Conservation (phyloP, 35 echinoderm and acorn worm species). For the Diadema setosum region DNA sequence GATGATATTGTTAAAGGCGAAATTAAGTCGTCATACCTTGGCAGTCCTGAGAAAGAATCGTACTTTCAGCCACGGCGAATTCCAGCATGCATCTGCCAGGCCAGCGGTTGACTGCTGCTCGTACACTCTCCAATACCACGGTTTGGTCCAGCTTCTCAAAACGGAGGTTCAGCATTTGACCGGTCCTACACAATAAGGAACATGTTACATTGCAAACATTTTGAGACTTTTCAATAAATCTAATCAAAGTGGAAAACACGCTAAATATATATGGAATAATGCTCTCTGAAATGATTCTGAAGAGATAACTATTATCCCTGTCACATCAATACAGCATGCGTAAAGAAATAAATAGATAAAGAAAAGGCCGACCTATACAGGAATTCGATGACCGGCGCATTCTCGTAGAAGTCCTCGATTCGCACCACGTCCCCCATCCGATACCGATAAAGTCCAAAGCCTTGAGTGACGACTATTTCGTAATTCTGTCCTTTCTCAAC, state of each 20-base stretch:
- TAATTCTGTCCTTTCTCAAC: neutral
- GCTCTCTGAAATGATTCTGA: too few relatives aligned
- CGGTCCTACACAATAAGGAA: too few relatives aligned
- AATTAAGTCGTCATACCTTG: neutral
- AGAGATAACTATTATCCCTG: too few relatives aligned
- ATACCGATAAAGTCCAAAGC: slow-evolving; percentile 8
- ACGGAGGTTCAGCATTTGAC: neutral
- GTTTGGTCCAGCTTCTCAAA: neutral
- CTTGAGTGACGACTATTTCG: neutral
- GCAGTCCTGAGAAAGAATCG: neutral
- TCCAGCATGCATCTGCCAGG: neutral
- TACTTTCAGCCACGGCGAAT: neutral
- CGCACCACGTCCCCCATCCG: slow-evolving; percentile 20
- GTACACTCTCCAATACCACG: neutral
- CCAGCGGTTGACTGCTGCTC: neutral
- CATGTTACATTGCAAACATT: too few relatives aligned
- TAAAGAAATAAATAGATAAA: neutral
- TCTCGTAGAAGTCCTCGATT: neutral
- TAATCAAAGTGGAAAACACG: too few relatives aligned
- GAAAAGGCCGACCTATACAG: slow-evolving; percentile 6
- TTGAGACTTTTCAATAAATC: too few relatives aligned
- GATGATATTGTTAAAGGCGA: neutral
- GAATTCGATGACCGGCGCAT: neutral
- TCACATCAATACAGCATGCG: neutral
- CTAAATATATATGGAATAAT: too few relatives aligned